Evolutionary conservation across 2,797 vertebrate genomes (phyloP), one percentile per base, ranked within the genome.

Genomic region (Pseudomugil tenellus): DNA sequence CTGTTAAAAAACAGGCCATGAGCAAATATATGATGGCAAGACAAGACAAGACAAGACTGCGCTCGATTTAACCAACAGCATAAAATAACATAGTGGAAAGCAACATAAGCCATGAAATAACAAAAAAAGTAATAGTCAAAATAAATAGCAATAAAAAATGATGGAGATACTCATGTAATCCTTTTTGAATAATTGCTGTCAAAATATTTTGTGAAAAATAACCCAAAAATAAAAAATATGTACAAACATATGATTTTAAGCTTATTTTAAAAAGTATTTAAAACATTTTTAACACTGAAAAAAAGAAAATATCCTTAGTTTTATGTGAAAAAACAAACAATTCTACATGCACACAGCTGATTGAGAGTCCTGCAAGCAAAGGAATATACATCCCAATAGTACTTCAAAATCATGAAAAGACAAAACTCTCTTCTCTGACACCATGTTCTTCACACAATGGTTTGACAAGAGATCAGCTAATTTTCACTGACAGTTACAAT

Each of bases 21-120:
- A 71, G 43, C 0, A 9, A 71, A 84, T 82, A 75, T 49, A 70
- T 72, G 37, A 65, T 70, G 80, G 79, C 79, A 80, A 64, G 65
- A 32, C 48, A 63, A 77, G 65, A 32, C 48, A 63, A 77, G 63
- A 67, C 77, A 74, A 58, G 72, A 74, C 46, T 43, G 53, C 41
- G 25, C 28, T 23, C 35, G n/a, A 65, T 58, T 17, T 79, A 85
- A 82, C 57, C 79, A 73, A 80, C 72, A 76, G 70, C 31, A 56
- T 32, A 43, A 70, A 77, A 76, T 58, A 70, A 70, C 31, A 31
- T 14, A 23, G 61, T 58, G 56, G 49, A 64, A 63, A 66, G 70
- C 53, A 77, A 76, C 48, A 75, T 77, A 71, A 77, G 43, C 28
- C 28, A 25, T 55, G 61, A 63, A 75, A 77, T 73, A 63, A 84